Percentiles rank a stretch among this genome's conserved stretches.
phyloP scores from a whole-genome alignment of 2,113 vertebrate genomes.

The Rhagologus leucostigma region DNA sequence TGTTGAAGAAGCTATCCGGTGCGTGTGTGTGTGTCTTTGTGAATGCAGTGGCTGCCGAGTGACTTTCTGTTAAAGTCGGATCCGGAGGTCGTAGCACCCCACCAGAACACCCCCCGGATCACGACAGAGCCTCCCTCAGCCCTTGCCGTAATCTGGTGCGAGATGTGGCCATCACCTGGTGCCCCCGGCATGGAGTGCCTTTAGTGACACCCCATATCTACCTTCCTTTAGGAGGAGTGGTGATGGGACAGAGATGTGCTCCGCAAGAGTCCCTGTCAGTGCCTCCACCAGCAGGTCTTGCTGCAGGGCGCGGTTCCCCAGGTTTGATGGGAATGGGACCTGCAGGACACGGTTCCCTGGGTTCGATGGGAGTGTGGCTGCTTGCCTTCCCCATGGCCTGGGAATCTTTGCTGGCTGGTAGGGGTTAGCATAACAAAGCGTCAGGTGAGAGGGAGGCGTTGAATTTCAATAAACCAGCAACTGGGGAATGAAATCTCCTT shows the following conservation, averaged over 20 bases:
- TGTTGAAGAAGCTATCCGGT: too few species aligned
- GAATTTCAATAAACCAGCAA: slow-evolving; percentile 54
- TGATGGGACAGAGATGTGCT: neutral
- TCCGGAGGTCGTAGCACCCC: too few species aligned
- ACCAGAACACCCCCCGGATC: too few species aligned
- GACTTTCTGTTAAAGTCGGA: too few species aligned
- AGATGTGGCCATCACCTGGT: fast-evolving
- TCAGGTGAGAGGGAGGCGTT: slow-evolving; percentile 20
- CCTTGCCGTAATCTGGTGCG: neutral
- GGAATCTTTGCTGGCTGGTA: neutral
- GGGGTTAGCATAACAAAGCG: slow-evolving; percentile 3
- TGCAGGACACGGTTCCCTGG: neutral
- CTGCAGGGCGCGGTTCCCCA: fast-evolving
- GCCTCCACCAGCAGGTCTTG: neutral
- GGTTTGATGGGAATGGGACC: neutral
- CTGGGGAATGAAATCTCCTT: slow-evolving; percentile 27
- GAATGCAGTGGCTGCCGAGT: too few species aligned
- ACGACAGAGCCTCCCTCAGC: fast-evolving
- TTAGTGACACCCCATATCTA: neutral
- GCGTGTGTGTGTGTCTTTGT: too few species aligned
- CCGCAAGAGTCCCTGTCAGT: fast-evolving
- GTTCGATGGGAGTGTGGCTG: neutral
- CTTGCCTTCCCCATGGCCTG: neutral
- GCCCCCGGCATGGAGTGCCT: neutral
- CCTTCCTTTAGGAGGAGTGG: neutral